Evolutionary conservation across 1,140 invertebrate genomes (phyloP), one percentile per base, ranked within the genome.

Genomic region (Nymphalis io): DNA sequence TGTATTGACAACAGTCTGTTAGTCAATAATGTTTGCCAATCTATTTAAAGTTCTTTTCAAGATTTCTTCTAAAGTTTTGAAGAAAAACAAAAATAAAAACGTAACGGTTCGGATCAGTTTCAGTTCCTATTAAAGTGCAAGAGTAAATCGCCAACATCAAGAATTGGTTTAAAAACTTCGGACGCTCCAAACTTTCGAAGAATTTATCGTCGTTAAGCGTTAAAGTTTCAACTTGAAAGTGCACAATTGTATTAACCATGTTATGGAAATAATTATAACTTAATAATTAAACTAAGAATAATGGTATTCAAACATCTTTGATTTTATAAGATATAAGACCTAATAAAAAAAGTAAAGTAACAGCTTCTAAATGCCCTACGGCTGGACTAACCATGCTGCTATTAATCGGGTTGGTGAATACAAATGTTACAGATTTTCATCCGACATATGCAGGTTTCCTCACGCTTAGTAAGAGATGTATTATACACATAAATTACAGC

Each of bases 101-200:
- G 13, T 11, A 53, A 18, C 16, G 48, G 21, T 55, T 40, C 16
- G 27, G 21, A 48, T 15, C 48, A 68, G 21, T 51, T 51, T 38
- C 44, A 68, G 55, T 59, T 68, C 21, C 46, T 53, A 68, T 73
- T 68, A 68, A 66, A 64, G 60, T 38, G 42, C n/a, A 18, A 73
- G 57, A 73, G 68, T 65, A 60, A 73, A 69, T 72, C 60, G 51
- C 53, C 64, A 59, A 62, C 53, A 27, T 68, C 71, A 68, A 73
- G 71, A 68, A 68, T 73, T 57, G 48, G 66, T 73, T 61, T 51
- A 27, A 27, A 60, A 73, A 68, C 42, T 73, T 61, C 39, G 27
- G 62, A 44, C 60, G 46, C 15, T 64, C 44, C 33, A 39, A 73
- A 68, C 60, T 68, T 72, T 68, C 27, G 11, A 59, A 65, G 51